phyloP scores from a whole-genome alignment of 2,888 invertebrate genomes.

The Meganola albula region DNA sequence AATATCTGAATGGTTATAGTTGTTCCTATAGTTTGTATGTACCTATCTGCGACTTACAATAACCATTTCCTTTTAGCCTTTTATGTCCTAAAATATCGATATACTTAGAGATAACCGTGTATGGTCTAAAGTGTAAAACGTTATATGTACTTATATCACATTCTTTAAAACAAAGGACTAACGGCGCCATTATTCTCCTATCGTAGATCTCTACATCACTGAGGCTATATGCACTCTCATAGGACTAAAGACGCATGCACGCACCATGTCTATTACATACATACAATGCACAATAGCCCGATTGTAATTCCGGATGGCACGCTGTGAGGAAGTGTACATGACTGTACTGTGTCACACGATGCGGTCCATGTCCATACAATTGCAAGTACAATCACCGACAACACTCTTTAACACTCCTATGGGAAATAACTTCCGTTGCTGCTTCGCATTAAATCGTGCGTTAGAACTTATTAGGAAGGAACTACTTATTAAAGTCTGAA shows the following conservation, averaged over 20 bases:
- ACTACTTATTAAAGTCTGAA: no score
- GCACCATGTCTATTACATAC: slow-evolving; percentile 22
- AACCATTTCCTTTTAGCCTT: no score
- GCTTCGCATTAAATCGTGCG: no score
- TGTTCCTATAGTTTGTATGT: no score
- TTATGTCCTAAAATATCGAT: no score
- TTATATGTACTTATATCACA: slow-evolving; percentile 3
- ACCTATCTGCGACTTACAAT: no score
- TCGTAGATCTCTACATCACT: slow-evolving; percentile 16
- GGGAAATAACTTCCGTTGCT: slow-evolving; percentile 26
- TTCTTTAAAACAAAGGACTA: slow-evolving; percentile 18
- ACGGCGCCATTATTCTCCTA: slow-evolving; percentile 11
- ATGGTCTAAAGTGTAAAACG: no score
- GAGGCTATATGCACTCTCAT: slow-evolving; percentile 9
- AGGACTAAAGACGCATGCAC: slow-evolving; percentile 32
- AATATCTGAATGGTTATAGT: no score
- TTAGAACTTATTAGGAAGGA: no score
- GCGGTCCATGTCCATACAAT: slow-evolving; percentile 26
- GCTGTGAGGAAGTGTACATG: slow-evolving; percentile 46
- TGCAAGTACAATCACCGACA: slow-evolving; percentile 15
- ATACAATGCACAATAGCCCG: slow-evolving; percentile 39
- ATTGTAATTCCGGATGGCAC: slow-evolving; percentile 58
- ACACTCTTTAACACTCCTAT: slow-evolving; percentile 12
- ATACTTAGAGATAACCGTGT: no score
- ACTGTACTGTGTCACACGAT: slow-evolving; percentile 38